Conservation (phyloP, 2,113 vertebrate genomes). For the Corythornis vintsioides region DNA sequence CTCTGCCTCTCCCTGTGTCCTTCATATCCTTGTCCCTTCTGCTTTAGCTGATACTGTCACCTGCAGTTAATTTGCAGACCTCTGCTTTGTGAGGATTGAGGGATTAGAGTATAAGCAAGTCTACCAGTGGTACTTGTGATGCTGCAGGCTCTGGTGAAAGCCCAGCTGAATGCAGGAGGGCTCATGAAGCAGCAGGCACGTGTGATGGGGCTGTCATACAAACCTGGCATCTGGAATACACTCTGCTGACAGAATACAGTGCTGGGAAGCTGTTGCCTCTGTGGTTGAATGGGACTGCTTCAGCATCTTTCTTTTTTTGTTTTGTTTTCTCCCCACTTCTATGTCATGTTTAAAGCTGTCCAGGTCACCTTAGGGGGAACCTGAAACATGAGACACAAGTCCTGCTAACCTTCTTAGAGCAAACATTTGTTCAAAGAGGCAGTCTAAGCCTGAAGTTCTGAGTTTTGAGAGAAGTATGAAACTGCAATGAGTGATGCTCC, state of each 20-base stretch:
- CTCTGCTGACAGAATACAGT: rapidly evolving
- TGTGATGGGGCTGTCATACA: not conserved
- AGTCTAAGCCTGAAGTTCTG: not conserved
- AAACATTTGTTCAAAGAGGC: not conserved
- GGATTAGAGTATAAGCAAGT: not conserved
- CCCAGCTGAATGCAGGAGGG: not conserved
- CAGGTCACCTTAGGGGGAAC: not conserved
- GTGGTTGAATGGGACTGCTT: not conserved
- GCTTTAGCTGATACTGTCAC: not conserved
- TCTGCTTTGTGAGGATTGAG: not conserved
- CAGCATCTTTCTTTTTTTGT: not conserved
- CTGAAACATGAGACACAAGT: not conserved
- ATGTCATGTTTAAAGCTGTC: not conserved
- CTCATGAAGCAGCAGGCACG: not conserved
- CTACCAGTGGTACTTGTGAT: not conserved
- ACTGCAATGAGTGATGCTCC: not conserved
- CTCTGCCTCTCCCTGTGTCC: not conserved
- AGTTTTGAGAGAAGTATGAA: not conserved
- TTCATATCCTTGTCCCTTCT: not conserved
- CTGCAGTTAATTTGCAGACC: not conserved
- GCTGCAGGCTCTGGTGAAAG: not conserved
- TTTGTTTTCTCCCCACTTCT: not conserved
- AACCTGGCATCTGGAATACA: not conserved
- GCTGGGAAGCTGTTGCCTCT: not conserved
- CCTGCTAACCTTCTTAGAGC: not conserved